Base-by-base conservation (phyloP, 2,797 vertebrate species). In the Myiotriccus ornatus region DNA sequence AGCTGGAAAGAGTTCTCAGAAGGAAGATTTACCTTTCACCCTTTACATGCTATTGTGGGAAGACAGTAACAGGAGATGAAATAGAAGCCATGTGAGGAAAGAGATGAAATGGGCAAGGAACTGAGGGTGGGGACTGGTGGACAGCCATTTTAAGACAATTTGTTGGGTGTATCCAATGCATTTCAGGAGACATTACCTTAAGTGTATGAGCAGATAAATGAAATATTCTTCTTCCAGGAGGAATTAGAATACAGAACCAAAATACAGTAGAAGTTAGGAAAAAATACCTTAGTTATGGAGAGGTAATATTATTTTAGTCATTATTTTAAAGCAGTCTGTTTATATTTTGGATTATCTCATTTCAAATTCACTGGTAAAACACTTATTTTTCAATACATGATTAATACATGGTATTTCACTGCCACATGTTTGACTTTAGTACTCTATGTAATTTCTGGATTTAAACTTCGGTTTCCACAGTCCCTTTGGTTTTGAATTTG, bases 291-390 rank as follows among this genome's bases (percentile, higher is more conserved):
- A 30, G 15, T 63, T 77, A 28, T 12, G 8, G 39, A 62, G 59
- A 90, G 7, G n/a, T 84, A 85, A 25, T 68, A 86, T 64, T 77
- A 80, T 62, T 77, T 74, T 78, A 80, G 68, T 37, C 7, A 70
- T 87, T 60, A 53, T 87, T 93, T 91, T 89, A 89, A 87, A 80
- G 32, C 28, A 39, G 4, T 47, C 9, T 57, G 22, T 75, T 91
- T 76, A 50, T 53, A 71, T 68, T 90, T 94, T 75, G 57, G 43
- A 25, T 79, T 14, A 0, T 59, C 39, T 81, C 23, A 47, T 92
- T 92, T 81, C 60, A 85, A 60, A 87, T 57, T 92, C 62, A 93
- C 23, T 74, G 53, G 23, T 25, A 85, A 93, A 93, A 89, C 56
- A 77, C 12, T 50, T 78, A 16, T 56, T 95, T 95, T 84, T 85